These are phyloP conservation scores for Abrostola triplasia DNA, from an alignment of 2,888 invertebrate genomes.

Conservation along the genomic window DNA sequence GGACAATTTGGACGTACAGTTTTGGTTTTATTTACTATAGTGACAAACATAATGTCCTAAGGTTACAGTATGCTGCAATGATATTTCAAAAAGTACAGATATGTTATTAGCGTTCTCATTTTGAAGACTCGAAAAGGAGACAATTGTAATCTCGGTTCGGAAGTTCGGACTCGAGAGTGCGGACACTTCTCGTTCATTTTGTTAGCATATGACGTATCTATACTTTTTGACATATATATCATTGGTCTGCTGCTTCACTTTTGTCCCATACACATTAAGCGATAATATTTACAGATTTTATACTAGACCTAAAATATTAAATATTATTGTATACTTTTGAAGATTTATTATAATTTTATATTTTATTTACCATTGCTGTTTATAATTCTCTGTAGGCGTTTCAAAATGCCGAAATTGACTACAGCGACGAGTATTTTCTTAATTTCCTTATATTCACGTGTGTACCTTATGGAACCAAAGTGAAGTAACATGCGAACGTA, in stretches of 20 bases:
- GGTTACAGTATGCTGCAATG: conserved; percentile 66
- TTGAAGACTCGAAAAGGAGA: too few relatives aligned
- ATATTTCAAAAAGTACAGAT: too few relatives aligned
- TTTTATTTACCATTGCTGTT: conserved; percentile 32
- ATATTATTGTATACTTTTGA: conserved; percentile 69
- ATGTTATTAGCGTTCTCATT: too few relatives aligned
- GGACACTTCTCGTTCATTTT: too few relatives aligned
- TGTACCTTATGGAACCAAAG: conserved; percentile 80
- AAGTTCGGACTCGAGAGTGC: too few relatives aligned
- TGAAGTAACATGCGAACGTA: conserved; percentile 68
- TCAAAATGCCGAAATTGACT: conserved; percentile 40
- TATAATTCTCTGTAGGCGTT: conserved; percentile 12
- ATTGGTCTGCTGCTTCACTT: conserved; percentile 83
- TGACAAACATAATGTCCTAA: conserved; percentile 75
- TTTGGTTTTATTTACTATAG: conserved; percentile 81
- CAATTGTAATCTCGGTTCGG: too few relatives aligned
- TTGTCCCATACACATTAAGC: conserved; percentile 73
- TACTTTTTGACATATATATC: too few relatives aligned
- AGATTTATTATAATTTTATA: conserved; percentile 48
- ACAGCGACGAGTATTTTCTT: conserved; percentile 32
- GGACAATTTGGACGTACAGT: conserved; percentile 89
- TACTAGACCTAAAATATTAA: conserved; percentile 58
- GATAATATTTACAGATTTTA: conserved; percentile 74
- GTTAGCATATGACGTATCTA: too few relatives aligned
- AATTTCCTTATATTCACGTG: conserved; percentile 37